Base-by-base conservation (phyloP, 2,888 invertebrate genomes). In the Rhogogaster chlorosoma region DNA sequence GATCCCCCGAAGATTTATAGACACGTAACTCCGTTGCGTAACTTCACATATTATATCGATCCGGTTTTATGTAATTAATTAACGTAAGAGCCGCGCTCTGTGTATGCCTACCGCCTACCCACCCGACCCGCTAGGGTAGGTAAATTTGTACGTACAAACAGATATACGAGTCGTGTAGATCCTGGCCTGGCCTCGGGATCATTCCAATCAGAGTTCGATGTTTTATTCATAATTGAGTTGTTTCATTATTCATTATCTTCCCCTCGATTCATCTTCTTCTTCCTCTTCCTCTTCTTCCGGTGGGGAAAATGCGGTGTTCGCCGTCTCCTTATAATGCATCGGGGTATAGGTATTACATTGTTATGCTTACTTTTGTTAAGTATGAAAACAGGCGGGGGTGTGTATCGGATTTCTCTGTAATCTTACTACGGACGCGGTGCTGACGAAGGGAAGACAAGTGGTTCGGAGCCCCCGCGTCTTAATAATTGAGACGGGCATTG, bases 211-310 rank as follows among this genome's bases (percentile, higher is more conserved):
- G 61, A 88, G 88, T 90, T 89, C 89, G 88, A 92, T 92, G 91
- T 91, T 91, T 92, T 92, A 92, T 92, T 92, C 91, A 92, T 92
- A 89, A 91, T 90, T 90, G 90, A 89, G 90, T 91, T 90, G 89
- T 91, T 89, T 88, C 88, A 89, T 90, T 89, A 89, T 89, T 88
- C 87, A 38, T 38, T 38, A 15, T 10, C 36, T 75, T 22, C 0
- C 6, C 29, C 45, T 12, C n/a, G n/a, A n/a, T n/a, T 0, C 38
- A 29, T 45, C 26, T 5, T 36, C 38, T 10, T 10, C 38, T 7
- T 6, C 32, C 10, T 18, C 5, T 70, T 36, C 18, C 6, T 36
- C 38, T 10, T 38, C 32, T 32, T 32, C 36, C 26, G 61, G 22
- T 26, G 26, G 2, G 12, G 26, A 61, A 61, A 5, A 61, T n/a